phyloP scores from a whole-genome alignment of 2,888 invertebrate genomes.

The Caenorhabditis sp. region DNA sequence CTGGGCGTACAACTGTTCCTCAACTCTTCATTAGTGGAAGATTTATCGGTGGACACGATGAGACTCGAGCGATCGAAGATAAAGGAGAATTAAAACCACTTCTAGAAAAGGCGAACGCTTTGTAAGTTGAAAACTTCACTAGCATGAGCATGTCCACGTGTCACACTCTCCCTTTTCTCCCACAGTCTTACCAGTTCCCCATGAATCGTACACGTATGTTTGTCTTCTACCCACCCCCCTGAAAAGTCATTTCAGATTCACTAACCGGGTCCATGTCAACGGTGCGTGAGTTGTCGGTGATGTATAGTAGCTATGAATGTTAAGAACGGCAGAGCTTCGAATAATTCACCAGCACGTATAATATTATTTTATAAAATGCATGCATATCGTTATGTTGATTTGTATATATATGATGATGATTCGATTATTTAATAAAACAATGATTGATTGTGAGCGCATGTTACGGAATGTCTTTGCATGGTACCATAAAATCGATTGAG shows the following conservation, averaged over 20 bases:
- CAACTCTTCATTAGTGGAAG: slow-evolving; percentile 57
- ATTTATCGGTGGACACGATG: slow-evolving; percentile 58
- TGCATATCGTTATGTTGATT: not conserved
- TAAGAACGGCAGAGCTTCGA: no score
- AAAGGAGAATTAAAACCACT: slow-evolving; percentile 46
- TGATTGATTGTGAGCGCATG: not conserved
- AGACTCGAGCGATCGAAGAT: slow-evolving; percentile 45
- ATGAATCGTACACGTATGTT: not conserved
- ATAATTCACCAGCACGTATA: not conserved
- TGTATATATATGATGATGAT: not conserved
- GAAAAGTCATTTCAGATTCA: slow-evolving; percentile 29
- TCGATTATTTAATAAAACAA: not conserved
- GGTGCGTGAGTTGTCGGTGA: slow-evolving; percentile 42
- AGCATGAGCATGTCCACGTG: not conserved
- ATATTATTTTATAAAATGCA: no score
- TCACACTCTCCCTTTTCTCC: not conserved
- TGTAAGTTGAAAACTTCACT: slow-evolving; percentile 21
- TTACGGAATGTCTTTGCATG: not conserved
- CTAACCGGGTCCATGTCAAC: slow-evolving; percentile 45
- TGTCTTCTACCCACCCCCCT: slow-evolving; percentile 15
- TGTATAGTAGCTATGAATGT: slow-evolving; percentile 8
- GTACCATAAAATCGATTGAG: not conserved
- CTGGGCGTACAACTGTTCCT: slow-evolving; percentile 57
- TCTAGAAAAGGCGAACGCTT: slow-evolving; percentile 46
- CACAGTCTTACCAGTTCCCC: no score